Base-by-base conservation (phyloP, 2,113 vertebrate species). In the Terrapene triunguis region DNA sequence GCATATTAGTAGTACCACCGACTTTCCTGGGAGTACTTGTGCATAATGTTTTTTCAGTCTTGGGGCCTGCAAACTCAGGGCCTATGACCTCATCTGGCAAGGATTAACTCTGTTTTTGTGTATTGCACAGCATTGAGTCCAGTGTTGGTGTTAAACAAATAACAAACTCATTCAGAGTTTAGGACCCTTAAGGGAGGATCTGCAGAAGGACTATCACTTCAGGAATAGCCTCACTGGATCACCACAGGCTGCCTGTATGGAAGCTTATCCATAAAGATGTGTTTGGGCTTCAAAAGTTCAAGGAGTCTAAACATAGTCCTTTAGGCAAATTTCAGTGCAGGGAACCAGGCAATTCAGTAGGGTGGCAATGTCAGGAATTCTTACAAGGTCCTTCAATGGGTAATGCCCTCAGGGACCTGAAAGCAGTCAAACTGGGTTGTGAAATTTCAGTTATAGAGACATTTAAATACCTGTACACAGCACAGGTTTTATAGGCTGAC, bases 391-490 rank as follows among this genome's bases (percentile, higher is more conserved):
- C 50, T 88, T 85, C 65, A 24, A 1, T 65, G 55, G 48, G 12
- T 83, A 19, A 65, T 65, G 47, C 82, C n/a, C 13, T 0, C 5
- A 0, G 10, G 38, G 19, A 38, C 11, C 35, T 42, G 14, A 65
- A 55, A 13, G 3, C 9, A 65, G 22, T 7, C 10, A 19, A 44
- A 54, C 5, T 6, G 62, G 10, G 0, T 25, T 0, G 0, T 16
- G 74, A 55, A 42, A 27, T 55, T 1, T 0, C 50, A 4, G 0
- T 3, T 22, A 0, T 44, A 8, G 21, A 9, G 84, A 1, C 3
- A 5, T n/a, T 3, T 3, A 62, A 85, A 9, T 1, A 38, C 44
- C 27, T 1, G 32, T 1, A 29, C 47, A 62, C 54, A 12, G 0
- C 51, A 17, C 0, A 2, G 24, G 57, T 53, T 78, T 69, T 48